Evolutionary conservation across 1,140 invertebrate genomes (phyloP).

Genomic region (Liolophura sinensis): DNA sequence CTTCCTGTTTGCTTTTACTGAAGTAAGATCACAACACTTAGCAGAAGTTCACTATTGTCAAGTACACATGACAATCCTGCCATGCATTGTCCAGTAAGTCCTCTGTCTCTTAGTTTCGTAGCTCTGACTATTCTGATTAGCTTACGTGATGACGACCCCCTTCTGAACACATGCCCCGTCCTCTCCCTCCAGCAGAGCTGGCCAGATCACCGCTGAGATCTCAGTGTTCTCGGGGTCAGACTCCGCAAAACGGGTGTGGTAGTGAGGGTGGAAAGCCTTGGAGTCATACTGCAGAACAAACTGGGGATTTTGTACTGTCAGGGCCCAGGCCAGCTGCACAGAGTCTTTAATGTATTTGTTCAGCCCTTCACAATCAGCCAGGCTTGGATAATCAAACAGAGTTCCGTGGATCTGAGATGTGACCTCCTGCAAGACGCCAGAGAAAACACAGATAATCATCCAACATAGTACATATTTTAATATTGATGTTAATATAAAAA

Average conservation of each 20-base stretch:
- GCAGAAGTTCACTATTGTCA: no score
- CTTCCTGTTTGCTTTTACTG: no score
- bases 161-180: conserved; percentile 71
- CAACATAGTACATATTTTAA: background rate
- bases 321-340: conserved; percentile 69
- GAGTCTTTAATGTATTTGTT: conserved; percentile 68
- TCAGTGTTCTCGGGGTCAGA: conserved; percentile 65
- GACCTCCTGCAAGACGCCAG: conserved; percentile 63
- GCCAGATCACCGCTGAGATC: conserved; percentile 75
- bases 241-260: conserved; percentile 69
- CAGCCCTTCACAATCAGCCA: conserved; percentile 68
- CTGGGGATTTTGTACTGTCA: conserved; percentile 60
- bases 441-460: background rate
- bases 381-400: conserved; percentile 75
- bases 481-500: background rate
- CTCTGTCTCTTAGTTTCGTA: no score
- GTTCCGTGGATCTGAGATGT: conserved; percentile 70
- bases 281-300: conserved; percentile 66
- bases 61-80: no score
- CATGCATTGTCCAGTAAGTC: no score
- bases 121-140: no score
- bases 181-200: conserved; percentile 67
- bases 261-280: conserved; percentile 63
- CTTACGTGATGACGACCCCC: conserved; percentile 72
- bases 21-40: no score